Percentiles rank a stretch among this genome's conserved stretches.
Evolutionary conservation across 2,888 invertebrate species (phyloP).

Genomic region (Lithosia quadra): DNA sequence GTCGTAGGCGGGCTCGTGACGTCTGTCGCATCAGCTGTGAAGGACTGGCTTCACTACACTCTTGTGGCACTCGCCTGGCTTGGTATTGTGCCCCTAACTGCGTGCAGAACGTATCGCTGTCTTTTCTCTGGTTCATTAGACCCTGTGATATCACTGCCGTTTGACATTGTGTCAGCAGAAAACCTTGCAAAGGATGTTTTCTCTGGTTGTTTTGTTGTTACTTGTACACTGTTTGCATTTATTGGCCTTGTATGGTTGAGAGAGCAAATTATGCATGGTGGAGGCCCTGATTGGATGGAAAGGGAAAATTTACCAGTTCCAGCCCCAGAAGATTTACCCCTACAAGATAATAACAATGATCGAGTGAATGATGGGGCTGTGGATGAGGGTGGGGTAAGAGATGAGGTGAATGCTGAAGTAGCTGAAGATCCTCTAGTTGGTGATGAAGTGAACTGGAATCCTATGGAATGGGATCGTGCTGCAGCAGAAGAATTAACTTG

Average conservation of each 20-base stretch:
- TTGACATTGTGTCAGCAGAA: constrained; percentile 97
- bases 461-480: constrained; percentile 99
- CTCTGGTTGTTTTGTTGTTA: constrained; percentile 98
- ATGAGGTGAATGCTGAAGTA: constrained; percentile 75
- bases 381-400: constrained; percentile 70
- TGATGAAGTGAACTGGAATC: constrained; percentile 98
- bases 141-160: constrained; percentile 93
- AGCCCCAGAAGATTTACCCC: constrained; percentile 78
- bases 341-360: constrained; percentile 84
- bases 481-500: constrained; percentile 99
- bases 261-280: constrained; percentile 99
- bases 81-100: constrained; percentile 97
- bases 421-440: constrained; percentile 87
- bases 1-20: constrained; percentile 96
- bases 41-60: constrained; percentile 99
- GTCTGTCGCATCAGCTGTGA: constrained; percentile 96
- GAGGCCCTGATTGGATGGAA: constrained; percentile 98
- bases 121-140: constrained; percentile 97
- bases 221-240: constrained; percentile 97
- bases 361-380: constrained; percentile 73
- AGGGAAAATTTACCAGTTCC: constrained; percentile 88
- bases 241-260: constrained; percentile 98
- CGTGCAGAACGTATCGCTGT: constrained; percentile 97
- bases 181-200: constrained; percentile 97
- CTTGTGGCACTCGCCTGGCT: constrained; percentile 99